Conservation (phyloP, 2,113 vertebrate genomes). For the Himantopus leucocephalus region DNA sequence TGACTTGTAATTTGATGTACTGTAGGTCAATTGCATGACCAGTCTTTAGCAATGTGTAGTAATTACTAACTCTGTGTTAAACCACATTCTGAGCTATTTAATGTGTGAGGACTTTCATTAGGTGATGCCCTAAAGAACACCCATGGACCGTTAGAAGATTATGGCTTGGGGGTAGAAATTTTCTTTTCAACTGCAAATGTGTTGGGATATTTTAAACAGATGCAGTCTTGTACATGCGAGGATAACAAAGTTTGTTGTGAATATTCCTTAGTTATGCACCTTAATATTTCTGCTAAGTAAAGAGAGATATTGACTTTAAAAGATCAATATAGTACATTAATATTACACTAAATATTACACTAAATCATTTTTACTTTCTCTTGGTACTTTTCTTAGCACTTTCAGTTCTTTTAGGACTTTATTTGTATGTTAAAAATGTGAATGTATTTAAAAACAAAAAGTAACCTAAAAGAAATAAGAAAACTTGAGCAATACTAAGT, state of each 20-base stretch:
- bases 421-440: not conserved
- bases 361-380: not conserved
- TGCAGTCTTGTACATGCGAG: not conserved
- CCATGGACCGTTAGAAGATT: not conserved
- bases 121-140: not conserved
- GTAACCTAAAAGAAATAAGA: not conserved
- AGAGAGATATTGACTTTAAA: not conserved
- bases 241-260: not conserved
- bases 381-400: not conserved
- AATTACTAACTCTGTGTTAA: not conserved
- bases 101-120: not conserved
- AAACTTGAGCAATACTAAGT: not conserved
- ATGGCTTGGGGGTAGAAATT: not conserved
- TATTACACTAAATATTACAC: not conserved
- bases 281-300: not conserved
- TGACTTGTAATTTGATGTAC: not conserved
- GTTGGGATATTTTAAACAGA: not conserved
- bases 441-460: not conserved
- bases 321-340: not conserved
- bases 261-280: not conserved
- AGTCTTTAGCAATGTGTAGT: not conserved
- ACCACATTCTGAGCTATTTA: not conserved
- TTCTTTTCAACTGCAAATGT: not conserved
- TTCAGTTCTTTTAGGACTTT: not conserved
- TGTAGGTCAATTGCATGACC: not conserved